Evolutionary conservation across 2,888 invertebrate species (phyloP).

Genomic region (Vandiemenella viatica): DNA sequence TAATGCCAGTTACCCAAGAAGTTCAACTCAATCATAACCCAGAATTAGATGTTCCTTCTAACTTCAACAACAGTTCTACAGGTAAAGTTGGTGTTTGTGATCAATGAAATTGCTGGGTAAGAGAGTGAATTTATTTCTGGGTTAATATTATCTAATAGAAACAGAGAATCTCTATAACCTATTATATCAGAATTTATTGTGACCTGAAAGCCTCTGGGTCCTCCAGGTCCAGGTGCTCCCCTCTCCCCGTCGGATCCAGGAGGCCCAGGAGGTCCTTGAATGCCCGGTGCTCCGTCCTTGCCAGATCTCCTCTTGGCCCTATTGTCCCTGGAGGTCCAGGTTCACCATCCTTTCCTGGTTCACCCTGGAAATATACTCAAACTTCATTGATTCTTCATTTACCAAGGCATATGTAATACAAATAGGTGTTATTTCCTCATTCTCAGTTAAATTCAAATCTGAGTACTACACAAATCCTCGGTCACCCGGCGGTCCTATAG

Average conservation of each 20-base stretch:
- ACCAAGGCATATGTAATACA: not conserved
- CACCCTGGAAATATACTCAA: slow-evolving; percentile 39
- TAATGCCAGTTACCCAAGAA: no score
- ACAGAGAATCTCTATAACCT: no score
- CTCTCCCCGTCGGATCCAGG: slow-evolving; percentile 55
- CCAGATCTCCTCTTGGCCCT: slow-evolving; percentile 69
- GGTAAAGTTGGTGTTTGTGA: no score
- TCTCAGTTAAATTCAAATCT: not conserved
- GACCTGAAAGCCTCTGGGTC: slow-evolving; percentile 68
- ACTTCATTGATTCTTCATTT: not conserved
- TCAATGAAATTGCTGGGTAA: no score
- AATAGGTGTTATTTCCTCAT: no score
- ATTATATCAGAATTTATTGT: no score
- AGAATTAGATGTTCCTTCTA: no score
- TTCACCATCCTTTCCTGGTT: slow-evolving; percentile 66
- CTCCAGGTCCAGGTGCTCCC: slow-evolving; percentile 59
- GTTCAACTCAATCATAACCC: no score
- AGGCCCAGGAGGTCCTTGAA: slow-evolving; percentile 56
- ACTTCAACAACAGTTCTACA: no score
- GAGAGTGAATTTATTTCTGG: no score
- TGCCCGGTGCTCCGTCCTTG: slow-evolving; percentile 60
- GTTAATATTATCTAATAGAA: no score
- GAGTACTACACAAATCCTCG: slow-evolving; percentile 57
- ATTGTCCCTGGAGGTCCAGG: slow-evolving; percentile 53
- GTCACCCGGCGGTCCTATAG: slow-evolving; percentile 62